Conservation (phyloP, 2,888 invertebrate species). For the Acholoe squamosa region DNA sequence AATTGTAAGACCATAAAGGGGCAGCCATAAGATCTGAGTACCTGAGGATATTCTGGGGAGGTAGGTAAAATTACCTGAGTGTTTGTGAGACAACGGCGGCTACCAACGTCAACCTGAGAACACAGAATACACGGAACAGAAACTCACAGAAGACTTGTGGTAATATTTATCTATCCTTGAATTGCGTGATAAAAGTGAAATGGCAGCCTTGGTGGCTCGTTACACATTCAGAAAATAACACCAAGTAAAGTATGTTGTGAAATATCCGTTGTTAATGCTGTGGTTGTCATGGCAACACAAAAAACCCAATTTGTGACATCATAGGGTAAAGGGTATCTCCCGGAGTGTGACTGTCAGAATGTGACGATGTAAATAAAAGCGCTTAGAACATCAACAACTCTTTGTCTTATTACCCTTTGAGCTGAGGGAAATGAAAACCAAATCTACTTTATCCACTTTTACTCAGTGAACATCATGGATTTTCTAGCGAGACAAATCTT, state of each 20-base stretch:
- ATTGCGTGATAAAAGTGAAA: neutral
- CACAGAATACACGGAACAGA: neutral
- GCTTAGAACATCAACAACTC: conserved; percentile 22
- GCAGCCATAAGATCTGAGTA: conserved; percentile 27
- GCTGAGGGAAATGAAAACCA: no score
- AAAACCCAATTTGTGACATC: no score
- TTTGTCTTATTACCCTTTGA: no score
- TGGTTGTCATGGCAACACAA: conserved; percentile 17
- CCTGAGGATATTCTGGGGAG: neutral
- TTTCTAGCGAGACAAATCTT: no score
- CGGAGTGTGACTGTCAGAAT: conserved; percentile 48
- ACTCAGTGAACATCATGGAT: no score
- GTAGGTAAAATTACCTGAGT: neutral
- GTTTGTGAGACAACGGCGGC: neutral
- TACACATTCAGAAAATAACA: neutral
- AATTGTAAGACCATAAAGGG: conserved; percentile 44
- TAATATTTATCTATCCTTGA: neutral
- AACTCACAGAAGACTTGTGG: neutral
- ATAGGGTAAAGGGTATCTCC: neutral
- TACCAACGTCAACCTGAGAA: neutral
- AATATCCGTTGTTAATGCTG: neutral
- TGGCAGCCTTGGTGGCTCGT: neutral
- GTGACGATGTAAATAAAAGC: conserved; percentile 47
- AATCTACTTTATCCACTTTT: no score
- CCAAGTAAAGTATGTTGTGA: neutral